phyloP scores from a whole-genome alignment of 2,797 vertebrate genomes.

The Falco biarmicus region DNA sequence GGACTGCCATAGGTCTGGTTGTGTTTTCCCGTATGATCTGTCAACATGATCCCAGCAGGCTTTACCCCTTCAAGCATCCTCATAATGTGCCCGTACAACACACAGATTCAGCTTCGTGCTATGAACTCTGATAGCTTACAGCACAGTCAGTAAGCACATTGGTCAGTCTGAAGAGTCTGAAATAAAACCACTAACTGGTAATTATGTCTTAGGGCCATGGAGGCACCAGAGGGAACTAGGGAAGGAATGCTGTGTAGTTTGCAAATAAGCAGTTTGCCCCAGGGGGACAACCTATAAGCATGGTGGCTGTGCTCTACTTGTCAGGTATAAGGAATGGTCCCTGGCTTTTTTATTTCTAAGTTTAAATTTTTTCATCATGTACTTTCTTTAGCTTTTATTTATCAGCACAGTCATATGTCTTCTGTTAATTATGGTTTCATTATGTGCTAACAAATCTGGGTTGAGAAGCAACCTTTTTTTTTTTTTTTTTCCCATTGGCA shows the following conservation, averaged over 20 bases:
- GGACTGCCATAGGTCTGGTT: not conserved
- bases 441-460: not conserved
- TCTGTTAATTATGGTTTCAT: not conserved
- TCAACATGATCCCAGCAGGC: not conserved
- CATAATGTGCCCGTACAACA: not conserved
- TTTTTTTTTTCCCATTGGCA: not conserved
- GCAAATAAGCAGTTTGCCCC: not conserved
- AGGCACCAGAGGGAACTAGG: not conserved
- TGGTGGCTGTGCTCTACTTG: not conserved
- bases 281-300: not conserved
- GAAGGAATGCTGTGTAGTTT: not conserved
- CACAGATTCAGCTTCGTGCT: not conserved
- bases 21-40: not conserved
- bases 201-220: not conserved
- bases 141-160: not conserved
- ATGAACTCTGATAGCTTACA: not conserved
- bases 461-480: not conserved
- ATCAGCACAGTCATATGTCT: not conserved
- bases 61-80: not conserved
- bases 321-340: not conserved
- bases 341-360: not conserved
- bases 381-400: not conserved
- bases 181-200: not conserved
- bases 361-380: not conserved
- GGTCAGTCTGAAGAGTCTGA: not conserved